Evolutionary conservation across 92 coral and sea anemone species (phyloP).

Genomic region (Porites cylindrica): DNA sequence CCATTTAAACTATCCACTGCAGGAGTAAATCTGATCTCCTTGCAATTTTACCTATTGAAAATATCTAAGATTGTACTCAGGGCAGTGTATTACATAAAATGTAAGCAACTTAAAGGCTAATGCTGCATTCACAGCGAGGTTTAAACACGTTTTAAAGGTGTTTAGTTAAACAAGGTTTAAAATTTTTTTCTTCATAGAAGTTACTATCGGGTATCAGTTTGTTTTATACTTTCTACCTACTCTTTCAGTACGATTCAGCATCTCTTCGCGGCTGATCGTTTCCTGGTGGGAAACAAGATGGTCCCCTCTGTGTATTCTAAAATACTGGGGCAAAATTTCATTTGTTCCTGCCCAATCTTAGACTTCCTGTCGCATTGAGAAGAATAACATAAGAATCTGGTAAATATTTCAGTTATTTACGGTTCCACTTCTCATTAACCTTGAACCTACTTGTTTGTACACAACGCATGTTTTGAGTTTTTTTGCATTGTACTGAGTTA

Average conservation of each 20-base stretch:
- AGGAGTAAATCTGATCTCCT: conserved; percentile 9
- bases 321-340: conserved; percentile 10
- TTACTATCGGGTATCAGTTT: conserved; percentile 13
- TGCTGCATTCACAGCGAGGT: conserved; percentile 20
- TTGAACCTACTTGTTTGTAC: conserved; percentile 25
- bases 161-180: too few species aligned
- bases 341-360: conserved; percentile 28
- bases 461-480: conserved; percentile 28
- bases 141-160: not conserved
- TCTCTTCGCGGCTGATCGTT: not conserved
- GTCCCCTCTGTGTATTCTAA: conserved; percentile 12
- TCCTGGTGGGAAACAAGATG: conserved; percentile 23
- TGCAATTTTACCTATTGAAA: conserved; percentile 3
- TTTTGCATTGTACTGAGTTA: conserved; percentile 30
- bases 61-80: conserved; percentile 17
- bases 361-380: conserved; percentile 35
- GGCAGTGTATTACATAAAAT: conserved; percentile 8
- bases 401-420: conserved; percentile 26
- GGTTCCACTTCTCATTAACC: conserved; percentile 26
- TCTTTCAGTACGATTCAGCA: conserved; percentile 11
- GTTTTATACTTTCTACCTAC: conserved; percentile 18
- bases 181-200: conserved; percentile 16
- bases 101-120: conserved; percentile 16
- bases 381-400: conserved; percentile 25
- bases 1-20: conserved; percentile 13